phyloP scores from a whole-genome alignment of 2,888 invertebrate genomes.

The Corythucha ciliata region DNA sequence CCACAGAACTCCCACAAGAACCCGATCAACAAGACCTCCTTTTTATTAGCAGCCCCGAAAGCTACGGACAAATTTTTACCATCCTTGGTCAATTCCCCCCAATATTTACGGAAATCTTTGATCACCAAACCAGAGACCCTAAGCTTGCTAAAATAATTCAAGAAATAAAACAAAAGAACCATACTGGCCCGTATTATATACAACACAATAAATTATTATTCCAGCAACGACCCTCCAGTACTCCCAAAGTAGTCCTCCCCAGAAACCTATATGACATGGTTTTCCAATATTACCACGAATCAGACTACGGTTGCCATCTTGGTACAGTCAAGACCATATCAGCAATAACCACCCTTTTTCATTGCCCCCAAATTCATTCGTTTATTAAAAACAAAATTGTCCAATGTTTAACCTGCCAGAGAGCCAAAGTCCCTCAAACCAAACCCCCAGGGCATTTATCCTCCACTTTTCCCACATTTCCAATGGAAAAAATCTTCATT shows the following conservation, averaged over 20 bases:
- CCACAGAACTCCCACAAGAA: no score
- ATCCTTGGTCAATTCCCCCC: no score
- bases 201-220: not conserved
- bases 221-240: not conserved
- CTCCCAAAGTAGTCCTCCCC: not conserved
- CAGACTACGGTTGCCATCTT: not conserved
- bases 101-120: no score
- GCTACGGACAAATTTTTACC: no score
- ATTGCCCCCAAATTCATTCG: not conserved
- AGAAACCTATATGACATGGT: not conserved
- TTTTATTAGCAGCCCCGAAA: no score
- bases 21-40: no score
- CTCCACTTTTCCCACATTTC: not conserved
- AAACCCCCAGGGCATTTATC: slow-evolving; percentile 1
- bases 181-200: not conserved
- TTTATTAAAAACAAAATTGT: not conserved
- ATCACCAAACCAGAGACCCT: slow-evolving; percentile 9
- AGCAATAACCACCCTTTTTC: not conserved
- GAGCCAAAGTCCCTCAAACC: not conserved
- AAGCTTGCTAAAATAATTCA: not conserved
- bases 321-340: not conserved
- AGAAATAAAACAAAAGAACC: slow-evolving; percentile 3
- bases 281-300: slow-evolving; percentile 1
- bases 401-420: not conserved
- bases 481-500: not conserved